Conservation (phyloP, 2,888 invertebrate species). For the Synergus japonicus region DNA sequence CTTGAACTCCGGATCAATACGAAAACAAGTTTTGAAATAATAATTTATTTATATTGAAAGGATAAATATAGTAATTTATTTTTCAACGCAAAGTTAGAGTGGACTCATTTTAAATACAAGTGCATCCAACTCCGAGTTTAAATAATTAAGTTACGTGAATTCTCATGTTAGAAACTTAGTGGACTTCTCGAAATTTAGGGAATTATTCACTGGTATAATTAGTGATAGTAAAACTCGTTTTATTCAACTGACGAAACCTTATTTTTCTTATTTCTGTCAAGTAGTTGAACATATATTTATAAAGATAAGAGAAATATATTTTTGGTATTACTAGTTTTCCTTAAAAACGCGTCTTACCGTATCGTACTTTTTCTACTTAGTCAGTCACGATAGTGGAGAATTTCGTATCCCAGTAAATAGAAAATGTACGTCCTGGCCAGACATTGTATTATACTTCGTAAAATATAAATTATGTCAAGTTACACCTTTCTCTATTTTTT, state of each 20-base stretch:
- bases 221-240: not conserved
- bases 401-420: not conserved
- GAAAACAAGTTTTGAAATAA: not conserved
- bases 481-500: too few relatives aligned
- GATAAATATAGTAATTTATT: not conserved
- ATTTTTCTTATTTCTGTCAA: not conserved
- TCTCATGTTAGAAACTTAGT: not conserved
- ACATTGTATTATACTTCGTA: not conserved
- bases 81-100: not conserved
- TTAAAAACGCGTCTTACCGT: not conserved
- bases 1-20: not conserved
- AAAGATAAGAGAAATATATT: not conserved
- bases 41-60: not conserved
- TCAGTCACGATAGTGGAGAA: not conserved
- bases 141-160: not conserved
- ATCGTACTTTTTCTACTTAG: not conserved
- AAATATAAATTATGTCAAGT: too few relatives aligned
- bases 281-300: not conserved
- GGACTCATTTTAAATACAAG: not conserved
- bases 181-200: not conserved
- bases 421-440: not conserved
- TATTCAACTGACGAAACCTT: not conserved
- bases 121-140: not conserved
- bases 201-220: not conserved
- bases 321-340: too few relatives aligned